phyloP scores from a whole-genome alignment of 2,888 invertebrate genomes.

The Meteorus colon region DNA sequence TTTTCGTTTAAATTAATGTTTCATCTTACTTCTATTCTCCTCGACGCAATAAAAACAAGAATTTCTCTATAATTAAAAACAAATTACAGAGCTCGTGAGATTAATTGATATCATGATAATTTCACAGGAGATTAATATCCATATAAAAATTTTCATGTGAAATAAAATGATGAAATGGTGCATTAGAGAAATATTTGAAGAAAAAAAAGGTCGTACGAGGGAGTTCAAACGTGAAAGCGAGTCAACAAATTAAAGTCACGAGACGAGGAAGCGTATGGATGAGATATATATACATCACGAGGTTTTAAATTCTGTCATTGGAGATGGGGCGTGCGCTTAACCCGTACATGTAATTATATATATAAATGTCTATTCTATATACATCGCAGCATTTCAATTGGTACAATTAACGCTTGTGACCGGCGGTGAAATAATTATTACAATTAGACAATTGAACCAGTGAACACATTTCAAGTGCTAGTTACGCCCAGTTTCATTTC shows the following conservation, averaged over 20 bases:
- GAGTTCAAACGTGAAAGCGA: neutral
- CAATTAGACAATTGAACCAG: conserved; percentile 18
- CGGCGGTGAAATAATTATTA: conserved; percentile 21
- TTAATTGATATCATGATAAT: neutral
- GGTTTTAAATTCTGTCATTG: conserved; percentile 10
- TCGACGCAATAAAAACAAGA: neutral
- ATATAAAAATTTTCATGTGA: neutral
- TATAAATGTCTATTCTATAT: neutral
- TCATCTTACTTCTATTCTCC: neutral
- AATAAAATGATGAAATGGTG: neutral
- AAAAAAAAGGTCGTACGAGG: neutral
- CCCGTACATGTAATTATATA: neutral
- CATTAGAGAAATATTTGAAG: neutral
- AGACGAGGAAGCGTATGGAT: neutral
- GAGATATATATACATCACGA: neutral
- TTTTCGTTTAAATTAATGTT: neutral
- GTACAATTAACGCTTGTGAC: conserved; percentile 21
- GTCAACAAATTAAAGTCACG: conserved; percentile 18
- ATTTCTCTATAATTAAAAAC: neutral
- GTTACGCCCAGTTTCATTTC: neutral
- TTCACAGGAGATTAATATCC: neutral
- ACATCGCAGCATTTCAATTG: conserved; percentile 20
- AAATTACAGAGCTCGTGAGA: neutral
- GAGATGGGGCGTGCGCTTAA: neutral
- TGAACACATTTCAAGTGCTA: neutral